phyloP scores from a whole-genome alignment of 2,113 vertebrate species.

The Grus americana region DNA sequence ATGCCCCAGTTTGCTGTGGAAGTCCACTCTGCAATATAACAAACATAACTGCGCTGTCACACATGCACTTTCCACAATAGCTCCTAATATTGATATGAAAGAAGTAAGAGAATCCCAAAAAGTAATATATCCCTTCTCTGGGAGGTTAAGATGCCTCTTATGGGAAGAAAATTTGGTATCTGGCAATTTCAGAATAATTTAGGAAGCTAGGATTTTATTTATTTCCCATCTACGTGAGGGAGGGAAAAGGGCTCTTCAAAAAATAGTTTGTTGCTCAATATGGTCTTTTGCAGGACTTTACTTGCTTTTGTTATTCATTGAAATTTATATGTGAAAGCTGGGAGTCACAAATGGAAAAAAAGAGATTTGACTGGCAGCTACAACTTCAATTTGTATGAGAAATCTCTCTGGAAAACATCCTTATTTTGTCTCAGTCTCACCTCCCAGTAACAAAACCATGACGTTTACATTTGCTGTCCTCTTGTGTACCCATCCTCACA shows the following conservation, averaged over 20 bases:
- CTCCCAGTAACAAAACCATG: neutral
- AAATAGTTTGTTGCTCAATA: neutral
- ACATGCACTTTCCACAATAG: neutral
- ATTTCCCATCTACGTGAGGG: neutral
- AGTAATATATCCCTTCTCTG: neutral
- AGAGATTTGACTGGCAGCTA: constrained; percentile 28
- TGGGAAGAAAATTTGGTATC: neutral
- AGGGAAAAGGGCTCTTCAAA: neutral
- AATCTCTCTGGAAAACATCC: constrained; percentile 16
- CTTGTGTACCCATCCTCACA: neutral
- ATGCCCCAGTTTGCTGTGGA: neutral
- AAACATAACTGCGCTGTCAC: neutral
- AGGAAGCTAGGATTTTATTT: neutral
- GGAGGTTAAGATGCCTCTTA: neutral
- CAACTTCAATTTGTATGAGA: constrained; percentile 22
- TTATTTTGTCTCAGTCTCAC: constrained; percentile 1
- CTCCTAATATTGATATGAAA: neutral
- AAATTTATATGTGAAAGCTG: constrained; percentile 17
- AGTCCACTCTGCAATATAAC: neutral
- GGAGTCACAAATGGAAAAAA: constrained; percentile 15
- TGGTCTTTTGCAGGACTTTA: neutral
- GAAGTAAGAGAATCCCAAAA: neutral
- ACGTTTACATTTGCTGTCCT: neutral
- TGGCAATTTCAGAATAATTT: neutral
- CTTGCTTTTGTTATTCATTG: constrained; percentile 20